Evolutionary conservation across 1,140 invertebrate species (phyloP).

Genomic region (Chironomus striatipennis): DNA sequence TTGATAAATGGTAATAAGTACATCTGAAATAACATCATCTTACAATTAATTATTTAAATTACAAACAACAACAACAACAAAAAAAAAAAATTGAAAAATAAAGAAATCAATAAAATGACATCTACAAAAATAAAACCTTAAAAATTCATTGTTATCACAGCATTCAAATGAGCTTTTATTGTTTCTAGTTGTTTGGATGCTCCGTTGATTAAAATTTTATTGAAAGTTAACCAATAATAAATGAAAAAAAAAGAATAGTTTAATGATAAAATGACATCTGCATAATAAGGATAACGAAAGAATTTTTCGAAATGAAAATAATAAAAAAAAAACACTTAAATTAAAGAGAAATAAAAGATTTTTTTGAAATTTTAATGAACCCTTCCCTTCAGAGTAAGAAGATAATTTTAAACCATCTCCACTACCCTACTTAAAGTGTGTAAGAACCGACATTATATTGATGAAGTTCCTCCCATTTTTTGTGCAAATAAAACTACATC

Average conservation of each 20-base stretch:
- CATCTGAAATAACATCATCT: neutral
- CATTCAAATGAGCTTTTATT: neutral
- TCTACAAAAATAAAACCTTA: neutral
- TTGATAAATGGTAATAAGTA: slow-evolving; percentile 20
- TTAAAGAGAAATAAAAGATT: too few relatives aligned
- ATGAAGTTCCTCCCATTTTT: neutral
- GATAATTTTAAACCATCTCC: neutral
- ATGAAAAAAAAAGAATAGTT: neutral
- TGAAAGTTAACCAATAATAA: slow-evolving; percentile 1
- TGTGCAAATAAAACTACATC: too few relatives aligned
- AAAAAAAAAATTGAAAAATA: neutral
- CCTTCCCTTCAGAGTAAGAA: neutral
- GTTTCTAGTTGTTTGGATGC: neutral
- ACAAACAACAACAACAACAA: too few relatives aligned
- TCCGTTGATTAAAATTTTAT: slow-evolving; percentile 14
- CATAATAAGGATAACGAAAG: neutral
- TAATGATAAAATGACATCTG: neutral
- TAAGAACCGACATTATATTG: neutral
- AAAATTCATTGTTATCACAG: slow-evolving; percentile 3
- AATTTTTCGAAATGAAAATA: slow-evolving; percentile 15
- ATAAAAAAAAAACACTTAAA: neutral
- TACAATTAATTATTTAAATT: neutral
- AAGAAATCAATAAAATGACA: slow-evolving; percentile 20
- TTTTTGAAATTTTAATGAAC: neutral
- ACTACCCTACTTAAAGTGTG: neutral